These are phyloP conservation scores for Drosophila subobscura DNA, from an alignment of 1,140 invertebrate genomes.

Conservation along the genomic window DNA sequence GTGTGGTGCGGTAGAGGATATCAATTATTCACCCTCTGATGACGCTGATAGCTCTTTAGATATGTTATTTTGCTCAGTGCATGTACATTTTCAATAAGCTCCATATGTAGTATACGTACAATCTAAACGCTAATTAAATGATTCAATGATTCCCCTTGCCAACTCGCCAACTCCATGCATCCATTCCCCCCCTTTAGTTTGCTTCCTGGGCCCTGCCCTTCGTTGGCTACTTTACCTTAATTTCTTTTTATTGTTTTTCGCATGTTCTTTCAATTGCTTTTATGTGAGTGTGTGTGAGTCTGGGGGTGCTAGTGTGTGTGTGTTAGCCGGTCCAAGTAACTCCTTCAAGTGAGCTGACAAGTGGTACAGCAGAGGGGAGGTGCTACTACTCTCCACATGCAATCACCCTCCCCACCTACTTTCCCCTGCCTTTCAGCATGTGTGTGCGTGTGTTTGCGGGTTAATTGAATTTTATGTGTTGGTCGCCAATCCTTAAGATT, in stretches of 20 bases:
- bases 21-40: too few relatives aligned
- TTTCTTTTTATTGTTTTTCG: constrained; percentile 81
- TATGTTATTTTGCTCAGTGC: too few relatives aligned
- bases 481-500: constrained; percentile 69
- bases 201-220: neutral
- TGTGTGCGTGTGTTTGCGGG: constrained; percentile 54
- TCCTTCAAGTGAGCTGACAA: constrained; percentile 65
- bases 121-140: constrained; percentile 83
- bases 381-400: constrained; percentile 5
- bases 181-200: neutral
- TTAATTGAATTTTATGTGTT: constrained; percentile 80
- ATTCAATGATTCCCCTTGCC: constrained; percentile 74
- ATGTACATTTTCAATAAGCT: constrained; percentile 63
- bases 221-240: constrained; percentile 72
- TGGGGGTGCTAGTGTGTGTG: constrained; percentile 12
- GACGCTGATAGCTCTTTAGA: too few relatives aligned
- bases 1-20: too few relatives aligned
- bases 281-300: constrained; percentile 35
- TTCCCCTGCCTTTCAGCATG: neutral
- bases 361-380: constrained; percentile 31
- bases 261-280: constrained; percentile 77
- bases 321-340: constrained; percentile 50
- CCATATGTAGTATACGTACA: constrained; percentile 40
- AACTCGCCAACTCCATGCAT: neutral
- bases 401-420: neutral